phyloP scores from a whole-genome alignment of 2,113 vertebrate species.

The Chaetops frenatus region DNA sequence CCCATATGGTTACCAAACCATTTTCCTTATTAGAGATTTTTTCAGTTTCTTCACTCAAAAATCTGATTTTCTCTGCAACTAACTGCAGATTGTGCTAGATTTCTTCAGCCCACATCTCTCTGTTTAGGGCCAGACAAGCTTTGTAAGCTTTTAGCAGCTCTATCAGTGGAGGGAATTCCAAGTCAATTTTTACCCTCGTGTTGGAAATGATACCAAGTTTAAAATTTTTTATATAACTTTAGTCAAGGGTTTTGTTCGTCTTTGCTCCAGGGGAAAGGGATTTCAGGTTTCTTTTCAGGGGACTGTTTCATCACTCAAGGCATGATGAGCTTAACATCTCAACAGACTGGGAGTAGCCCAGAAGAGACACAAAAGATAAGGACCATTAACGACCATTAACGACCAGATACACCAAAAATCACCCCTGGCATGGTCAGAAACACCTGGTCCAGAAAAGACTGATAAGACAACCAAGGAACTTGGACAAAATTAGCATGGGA shows the following conservation, averaged over 20 bases:
- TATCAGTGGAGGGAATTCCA: background rate
- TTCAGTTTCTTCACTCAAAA: background rate
- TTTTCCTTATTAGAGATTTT: background rate
- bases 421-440: background rate
- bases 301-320: background rate
- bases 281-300: background rate
- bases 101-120: background rate
- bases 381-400: background rate
- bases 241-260: background rate
- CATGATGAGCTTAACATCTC: background rate
- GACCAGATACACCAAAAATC: background rate
- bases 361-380: background rate
- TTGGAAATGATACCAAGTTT: background rate
- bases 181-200: background rate
- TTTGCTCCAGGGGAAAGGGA: background rate
- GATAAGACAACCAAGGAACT: background rate
- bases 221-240: background rate
- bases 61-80: background rate
- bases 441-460: background rate
- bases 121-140: background rate
- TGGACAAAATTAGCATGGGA: background rate
- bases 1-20: background rate
- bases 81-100: background rate
- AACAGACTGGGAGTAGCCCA: background rate
- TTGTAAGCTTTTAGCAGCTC: background rate